Evolutionary conservation across 2,113 vertebrate genomes (phyloP).

Genomic region (Pagrus major): DNA sequence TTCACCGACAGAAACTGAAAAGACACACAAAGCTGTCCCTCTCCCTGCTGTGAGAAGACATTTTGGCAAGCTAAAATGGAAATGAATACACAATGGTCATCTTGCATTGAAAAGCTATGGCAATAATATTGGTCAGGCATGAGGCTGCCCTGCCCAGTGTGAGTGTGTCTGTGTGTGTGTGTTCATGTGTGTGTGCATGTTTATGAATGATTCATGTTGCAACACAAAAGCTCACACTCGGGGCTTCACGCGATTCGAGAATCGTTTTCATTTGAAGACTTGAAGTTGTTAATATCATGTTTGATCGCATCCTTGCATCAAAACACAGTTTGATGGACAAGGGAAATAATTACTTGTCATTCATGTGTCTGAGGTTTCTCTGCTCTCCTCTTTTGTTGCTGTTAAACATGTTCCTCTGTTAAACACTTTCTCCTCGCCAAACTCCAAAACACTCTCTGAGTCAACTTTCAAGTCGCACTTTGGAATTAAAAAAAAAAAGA

Average conservation of each 20-base stretch:
- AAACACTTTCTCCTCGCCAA: constrained; percentile 70
- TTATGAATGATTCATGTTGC: constrained; percentile 64
- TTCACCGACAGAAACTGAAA: constrained; percentile 57
- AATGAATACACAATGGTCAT: constrained; percentile 78
- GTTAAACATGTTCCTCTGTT: constrained; percentile 78
- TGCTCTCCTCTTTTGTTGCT: constrained; percentile 75
- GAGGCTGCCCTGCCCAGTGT: constrained; percentile 38
- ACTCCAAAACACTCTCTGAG: constrained; percentile 50
- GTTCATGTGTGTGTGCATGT: constrained; percentile 27
- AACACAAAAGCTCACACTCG: constrained; percentile 58
- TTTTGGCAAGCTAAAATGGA: constrained; percentile 81
- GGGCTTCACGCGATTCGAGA: constrained; percentile 57
- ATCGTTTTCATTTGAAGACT: constrained; percentile 82
- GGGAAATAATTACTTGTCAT: constrained; percentile 88
- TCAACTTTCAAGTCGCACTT: constrained; percentile 62
- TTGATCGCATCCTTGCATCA: constrained; percentile 84
- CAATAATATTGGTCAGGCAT: constrained; percentile 62
- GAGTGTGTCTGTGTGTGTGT: constrained; percentile 21
- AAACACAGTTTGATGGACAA: constrained; percentile 86
- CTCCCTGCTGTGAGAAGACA: constrained; percentile 79
- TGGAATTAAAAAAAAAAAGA: constrained; percentile 34
- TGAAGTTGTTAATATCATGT: constrained; percentile 85
- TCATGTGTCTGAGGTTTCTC: constrained; percentile 81
- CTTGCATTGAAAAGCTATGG: constrained; percentile 70
- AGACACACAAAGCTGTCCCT: constrained; percentile 70